phyloP scores from a whole-genome alignment of 1,140 invertebrate species.

The Chironomus tepperi region DNA sequence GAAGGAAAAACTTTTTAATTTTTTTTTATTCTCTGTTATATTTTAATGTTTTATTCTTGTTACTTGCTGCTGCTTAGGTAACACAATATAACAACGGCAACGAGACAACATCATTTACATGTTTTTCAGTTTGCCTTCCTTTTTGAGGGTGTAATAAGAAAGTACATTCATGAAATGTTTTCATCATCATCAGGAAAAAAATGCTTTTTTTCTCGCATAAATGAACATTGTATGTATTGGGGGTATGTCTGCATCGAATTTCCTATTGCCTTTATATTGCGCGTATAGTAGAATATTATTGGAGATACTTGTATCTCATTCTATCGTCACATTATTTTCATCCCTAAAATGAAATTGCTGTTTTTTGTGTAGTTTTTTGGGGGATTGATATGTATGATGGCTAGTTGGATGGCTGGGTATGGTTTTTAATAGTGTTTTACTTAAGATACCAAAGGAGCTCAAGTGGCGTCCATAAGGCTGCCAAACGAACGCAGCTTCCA shows the following conservation, averaged over 20 bases:
- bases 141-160: background rate
- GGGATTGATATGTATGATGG: too few relatives aligned
- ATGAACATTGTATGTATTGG: background rate
- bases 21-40: background rate
- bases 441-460: too few relatives aligned
- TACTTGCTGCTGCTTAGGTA: background rate
- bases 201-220: background rate
- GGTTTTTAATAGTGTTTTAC: too few relatives aligned
- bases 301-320: too few relatives aligned
- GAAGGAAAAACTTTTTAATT: background rate
- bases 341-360: too few relatives aligned
- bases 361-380: too few relatives aligned
- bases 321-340: too few relatives aligned
- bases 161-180: background rate
- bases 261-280: background rate
- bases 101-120: background rate
- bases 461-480: too few relatives aligned
- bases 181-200: background rate
- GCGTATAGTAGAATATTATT: background rate
- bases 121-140: background rate
- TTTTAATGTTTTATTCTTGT: background rate
- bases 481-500: too few relatives aligned
- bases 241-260: background rate
- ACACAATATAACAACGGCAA: background rate
- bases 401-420: too few relatives aligned